Percentiles rank a stretch among this genome's conserved stretches.
Conservation (phyloP, 2,888 invertebrate species). For the Melolontha melolontha region DNA sequence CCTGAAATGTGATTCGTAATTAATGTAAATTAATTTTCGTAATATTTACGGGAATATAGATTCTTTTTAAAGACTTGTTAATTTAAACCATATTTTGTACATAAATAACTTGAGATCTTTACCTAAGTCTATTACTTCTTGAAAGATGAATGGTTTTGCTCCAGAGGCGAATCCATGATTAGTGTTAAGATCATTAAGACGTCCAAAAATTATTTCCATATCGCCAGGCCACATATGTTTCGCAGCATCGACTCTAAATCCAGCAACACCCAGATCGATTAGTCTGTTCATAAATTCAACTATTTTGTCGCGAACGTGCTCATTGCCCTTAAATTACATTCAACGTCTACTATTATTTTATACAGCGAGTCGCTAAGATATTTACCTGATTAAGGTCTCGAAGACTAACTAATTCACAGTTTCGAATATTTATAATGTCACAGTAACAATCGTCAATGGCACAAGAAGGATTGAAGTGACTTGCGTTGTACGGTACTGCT, state of each 20-base stretch:
- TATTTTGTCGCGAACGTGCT: slow-evolving; percentile 76
- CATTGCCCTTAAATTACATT: slow-evolving; percentile 49
- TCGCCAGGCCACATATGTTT: slow-evolving; percentile 86
- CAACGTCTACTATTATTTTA: background rate
- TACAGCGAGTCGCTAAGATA: background rate
- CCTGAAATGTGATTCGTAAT: no score
- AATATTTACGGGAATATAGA: slow-evolving; percentile 53
- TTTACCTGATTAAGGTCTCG: slow-evolving; percentile 79
- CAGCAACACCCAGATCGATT: slow-evolving; percentile 82
- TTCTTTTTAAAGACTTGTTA: no score
- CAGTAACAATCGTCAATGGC: slow-evolving; percentile 74
- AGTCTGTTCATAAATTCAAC: slow-evolving; percentile 75
- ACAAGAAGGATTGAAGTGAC: slow-evolving; percentile 79
- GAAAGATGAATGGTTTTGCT: slow-evolving; percentile 74
- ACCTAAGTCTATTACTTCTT: slow-evolving; percentile 68
- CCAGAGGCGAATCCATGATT: slow-evolving; percentile 73
- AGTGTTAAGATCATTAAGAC: slow-evolving; percentile 73
- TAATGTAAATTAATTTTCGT: slow-evolving; percentile 76
- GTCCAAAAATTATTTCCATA: slow-evolving; percentile 74
- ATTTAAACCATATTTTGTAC: no score
- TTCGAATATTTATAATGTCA: slow-evolving; percentile 71
- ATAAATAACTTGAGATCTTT: slow-evolving; percentile 75
- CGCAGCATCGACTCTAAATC: slow-evolving; percentile 83
- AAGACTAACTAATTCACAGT: slow-evolving; percentile 70
- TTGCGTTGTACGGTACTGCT: slow-evolving; percentile 73